Evolutionary conservation across 2,888 invertebrate genomes (phyloP).

Genomic region (Venusia cambrica): DNA sequence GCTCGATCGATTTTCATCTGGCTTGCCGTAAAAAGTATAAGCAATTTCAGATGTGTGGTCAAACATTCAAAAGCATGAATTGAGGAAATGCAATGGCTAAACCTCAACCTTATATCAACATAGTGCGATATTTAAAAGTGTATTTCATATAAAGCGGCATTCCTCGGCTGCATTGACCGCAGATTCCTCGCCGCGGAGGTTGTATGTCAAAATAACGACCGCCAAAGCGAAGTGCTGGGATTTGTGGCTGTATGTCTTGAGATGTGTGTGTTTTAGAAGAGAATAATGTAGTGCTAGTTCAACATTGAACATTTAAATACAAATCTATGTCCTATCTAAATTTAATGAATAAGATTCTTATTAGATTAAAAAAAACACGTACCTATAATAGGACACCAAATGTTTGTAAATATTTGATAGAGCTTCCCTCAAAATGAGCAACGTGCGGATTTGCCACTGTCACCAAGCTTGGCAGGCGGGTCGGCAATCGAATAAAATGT

Average conservation of each 20-base stretch:
- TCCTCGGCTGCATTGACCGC: constrained; percentile 71
- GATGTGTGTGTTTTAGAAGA: constrained; percentile 6
- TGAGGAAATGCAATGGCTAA: constrained; percentile 28
- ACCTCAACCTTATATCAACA: constrained; percentile 56
- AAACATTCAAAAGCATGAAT: constrained; percentile 22
- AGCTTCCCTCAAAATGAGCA: too few species aligned
- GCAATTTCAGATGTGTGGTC: constrained; percentile 13
- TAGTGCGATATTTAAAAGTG: constrained; percentile 60
- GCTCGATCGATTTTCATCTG: too few species aligned
- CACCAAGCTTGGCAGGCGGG: too few species aligned
- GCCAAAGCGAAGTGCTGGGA: constrained; percentile 42
- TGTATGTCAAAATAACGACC: constrained; percentile 79
- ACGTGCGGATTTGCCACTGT: too few species aligned
- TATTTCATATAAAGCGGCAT: constrained; percentile 68
- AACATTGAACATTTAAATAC: too few species aligned
- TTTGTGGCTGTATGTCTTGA: constrained; percentile 26
- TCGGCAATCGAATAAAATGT: too few species aligned
- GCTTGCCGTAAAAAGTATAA: too few species aligned
- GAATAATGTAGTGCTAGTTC: too few species aligned
- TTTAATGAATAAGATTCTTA: constrained; percentile 11
- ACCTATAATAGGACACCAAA: too few species aligned
- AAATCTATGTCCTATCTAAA: too few species aligned
- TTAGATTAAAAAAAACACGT: too few species aligned
- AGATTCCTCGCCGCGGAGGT: constrained; percentile 62
- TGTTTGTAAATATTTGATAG: too few species aligned